phyloP scores from a whole-genome alignment of 2,888 invertebrate genomes.

The Polia nebulosa region DNA sequence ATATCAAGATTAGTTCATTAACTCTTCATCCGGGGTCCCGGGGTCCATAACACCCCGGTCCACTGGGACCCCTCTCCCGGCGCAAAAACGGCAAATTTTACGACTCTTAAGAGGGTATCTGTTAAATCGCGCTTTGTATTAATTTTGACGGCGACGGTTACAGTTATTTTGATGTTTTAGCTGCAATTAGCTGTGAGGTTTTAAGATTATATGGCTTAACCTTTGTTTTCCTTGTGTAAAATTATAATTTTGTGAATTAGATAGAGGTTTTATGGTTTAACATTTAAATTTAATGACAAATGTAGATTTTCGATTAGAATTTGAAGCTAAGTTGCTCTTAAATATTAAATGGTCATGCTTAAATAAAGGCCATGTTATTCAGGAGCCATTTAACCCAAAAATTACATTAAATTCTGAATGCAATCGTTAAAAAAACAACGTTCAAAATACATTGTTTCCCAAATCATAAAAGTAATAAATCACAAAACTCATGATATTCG shows the following conservation, averaged over 20 bases:
- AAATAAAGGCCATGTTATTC: slow-evolving; percentile 14
- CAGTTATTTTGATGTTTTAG: slow-evolving; percentile 80
- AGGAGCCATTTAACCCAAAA: slow-evolving; percentile 54
- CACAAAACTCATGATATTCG: slow-evolving; percentile 57
- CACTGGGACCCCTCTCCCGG: slow-evolving; percentile 69
- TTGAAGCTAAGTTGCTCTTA: slow-evolving; percentile 4
- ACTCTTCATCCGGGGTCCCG: slow-evolving; percentile 85
- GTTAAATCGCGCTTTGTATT: slow-evolving; percentile 84
- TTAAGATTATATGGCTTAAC: slow-evolving; percentile 62
- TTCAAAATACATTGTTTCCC: slow-evolving; percentile 57
- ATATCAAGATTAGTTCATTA: slow-evolving; percentile 91
- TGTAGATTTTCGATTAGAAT: slow-evolving; percentile 19
- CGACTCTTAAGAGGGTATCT: slow-evolving; percentile 81
- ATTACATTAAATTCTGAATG: slow-evolving; percentile 21
- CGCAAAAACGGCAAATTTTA: slow-evolving; percentile 82
- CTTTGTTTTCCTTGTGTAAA: slow-evolving; percentile 47
- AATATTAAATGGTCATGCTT: slow-evolving; percentile 19
- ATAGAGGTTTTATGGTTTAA: slow-evolving; percentile 26
- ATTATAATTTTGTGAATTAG: slow-evolving; percentile 46
- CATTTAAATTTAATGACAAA: slow-evolving; percentile 31
- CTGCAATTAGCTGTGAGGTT: slow-evolving; percentile 71
- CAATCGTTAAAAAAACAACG: slow-evolving; percentile 31
- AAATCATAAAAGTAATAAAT: slow-evolving; percentile 63
- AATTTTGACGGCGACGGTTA: slow-evolving; percentile 85
- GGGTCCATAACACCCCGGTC: slow-evolving; percentile 68